Evolutionary conservation across 1,140 invertebrate genomes (phyloP).

Genomic region (Alviniconcha marisindica): DNA sequence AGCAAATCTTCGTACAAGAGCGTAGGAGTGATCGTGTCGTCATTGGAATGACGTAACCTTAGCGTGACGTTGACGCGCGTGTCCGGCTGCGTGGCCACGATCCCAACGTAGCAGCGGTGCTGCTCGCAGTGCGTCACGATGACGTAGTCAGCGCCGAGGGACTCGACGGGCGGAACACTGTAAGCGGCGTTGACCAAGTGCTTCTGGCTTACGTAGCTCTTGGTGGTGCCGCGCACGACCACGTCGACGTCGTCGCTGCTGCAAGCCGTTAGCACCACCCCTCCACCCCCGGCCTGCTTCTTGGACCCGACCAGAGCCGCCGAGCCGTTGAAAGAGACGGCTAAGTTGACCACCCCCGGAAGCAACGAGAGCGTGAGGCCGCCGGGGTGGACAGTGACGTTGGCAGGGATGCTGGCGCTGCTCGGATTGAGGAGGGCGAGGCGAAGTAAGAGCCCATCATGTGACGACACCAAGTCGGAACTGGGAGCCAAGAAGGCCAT

Average conservation of each 20-base stretch:
- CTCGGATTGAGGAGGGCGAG: not conserved
- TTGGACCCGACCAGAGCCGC: not conserved
- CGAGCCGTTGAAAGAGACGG: not conserved
- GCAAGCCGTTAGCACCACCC: not conserved
- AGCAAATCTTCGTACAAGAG: not conserved
- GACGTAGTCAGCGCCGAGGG: not conserved
- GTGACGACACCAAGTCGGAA: not conserved
- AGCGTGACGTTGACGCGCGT: not conserved
- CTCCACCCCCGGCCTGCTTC: not conserved
- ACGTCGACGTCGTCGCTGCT: not conserved
- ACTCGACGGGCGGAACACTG: not conserved
- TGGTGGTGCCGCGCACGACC: not conserved
- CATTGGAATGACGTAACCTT: not conserved
- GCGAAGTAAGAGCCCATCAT: not conserved
- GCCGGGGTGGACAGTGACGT: not conserved
- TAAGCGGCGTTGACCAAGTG: not conserved
- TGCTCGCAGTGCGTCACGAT: not conserved
- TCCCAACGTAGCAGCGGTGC: not conserved
- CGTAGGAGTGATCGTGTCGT: not conserved
- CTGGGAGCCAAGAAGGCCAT: constrained; percentile 7
- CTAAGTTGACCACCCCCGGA: not conserved
- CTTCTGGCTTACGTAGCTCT: not conserved
- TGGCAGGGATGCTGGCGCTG: not conserved
- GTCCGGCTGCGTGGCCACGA: not conserved
- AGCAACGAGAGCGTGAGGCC: not conserved